Percentiles rank a stretch among this genome's conserved stretches.
These are phyloP conservation scores for Cerceris rybyensis DNA, from an alignment of 2,888 invertebrate species.

Conservation along the genomic window DNA sequence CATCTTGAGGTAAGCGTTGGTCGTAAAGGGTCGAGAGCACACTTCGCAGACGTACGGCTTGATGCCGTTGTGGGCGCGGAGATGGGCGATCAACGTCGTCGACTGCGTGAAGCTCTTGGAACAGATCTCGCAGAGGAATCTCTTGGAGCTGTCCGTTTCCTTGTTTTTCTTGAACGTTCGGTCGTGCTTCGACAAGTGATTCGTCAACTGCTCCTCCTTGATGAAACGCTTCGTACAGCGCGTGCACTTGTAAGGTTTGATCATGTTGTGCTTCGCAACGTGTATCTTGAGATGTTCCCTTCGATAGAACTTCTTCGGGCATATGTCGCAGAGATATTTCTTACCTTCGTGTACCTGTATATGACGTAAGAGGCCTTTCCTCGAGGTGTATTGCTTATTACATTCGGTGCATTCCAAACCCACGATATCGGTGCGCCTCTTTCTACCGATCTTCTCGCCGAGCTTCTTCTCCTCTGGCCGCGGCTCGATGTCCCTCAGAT, in stretches of 20 bases:
- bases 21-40: slow-evolving; percentile 79
- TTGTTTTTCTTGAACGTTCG: slow-evolving; percentile 77
- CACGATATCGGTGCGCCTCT: slow-evolving; percentile 79
- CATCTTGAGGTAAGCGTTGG: slow-evolving; percentile 80
- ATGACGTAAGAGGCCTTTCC: slow-evolving; percentile 78
- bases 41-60: slow-evolving; percentile 80
- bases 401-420: slow-evolving; percentile 80
- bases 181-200: slow-evolving; percentile 78
- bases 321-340: slow-evolving; percentile 80
- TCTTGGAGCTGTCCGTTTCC: slow-evolving; percentile 77
- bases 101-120: slow-evolving; percentile 81
- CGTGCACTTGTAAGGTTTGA: slow-evolving; percentile 79
- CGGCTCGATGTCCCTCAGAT: slow-evolving; percentile 77
- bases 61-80: slow-evolving; percentile 79
- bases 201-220: slow-evolving; percentile 79
- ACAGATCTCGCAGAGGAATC: slow-evolving; percentile 80
- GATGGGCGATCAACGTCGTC: slow-evolving; percentile 78
- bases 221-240: slow-evolving; percentile 80
- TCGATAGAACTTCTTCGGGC: slow-evolving; percentile 80
- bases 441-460: slow-evolving; percentile 74
- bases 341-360: slow-evolving; percentile 80
- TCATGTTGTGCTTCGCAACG: slow-evolving; percentile 80
- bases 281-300: slow-evolving; percentile 80
- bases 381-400: slow-evolving; percentile 79
- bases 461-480: slow-evolving; percentile 71